Evolutionary conservation across 2,888 invertebrate genomes (phyloP).

Genomic region (Euplagia quadripunctaria): DNA sequence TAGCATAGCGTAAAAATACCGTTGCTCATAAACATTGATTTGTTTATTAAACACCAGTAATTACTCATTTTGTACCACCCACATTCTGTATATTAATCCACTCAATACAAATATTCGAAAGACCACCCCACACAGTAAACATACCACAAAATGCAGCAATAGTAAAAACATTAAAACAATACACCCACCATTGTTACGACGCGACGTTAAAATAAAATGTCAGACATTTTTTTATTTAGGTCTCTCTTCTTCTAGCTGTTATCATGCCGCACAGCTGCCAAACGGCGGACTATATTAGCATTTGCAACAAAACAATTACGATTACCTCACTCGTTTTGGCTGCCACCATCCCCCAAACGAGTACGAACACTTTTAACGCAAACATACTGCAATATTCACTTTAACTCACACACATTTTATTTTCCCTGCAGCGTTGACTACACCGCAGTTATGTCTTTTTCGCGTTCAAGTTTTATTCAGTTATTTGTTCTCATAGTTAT

Average conservation of each 20-base stretch:
- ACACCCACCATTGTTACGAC: not conserved
- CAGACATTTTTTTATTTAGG: conserved; percentile 30
- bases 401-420: conserved; percentile 70
- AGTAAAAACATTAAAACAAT: not conserved
- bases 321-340: conserved; percentile 61
- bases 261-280: conserved; percentile 43
- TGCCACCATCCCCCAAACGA: conserved; percentile 49
- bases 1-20: no score
- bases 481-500: not conserved
- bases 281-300: conserved; percentile 44
- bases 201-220: no score
- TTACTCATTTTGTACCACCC: not conserved
- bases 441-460: not conserved
- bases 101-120: not conserved
- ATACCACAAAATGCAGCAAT: not conserved
- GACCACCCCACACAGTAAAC: not conserved
- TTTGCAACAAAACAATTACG: conserved; percentile 57
- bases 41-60: no score
- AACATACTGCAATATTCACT: conserved; percentile 67
- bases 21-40: no score
- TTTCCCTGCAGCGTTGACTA: conserved; percentile 23
- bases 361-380: conserved; percentile 49
- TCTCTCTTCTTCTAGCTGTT: conserved; percentile 13
- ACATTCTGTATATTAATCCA: not conserved
- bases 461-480: conserved; percentile 5